Percentiles rank a stretch among this genome's conserved stretches.
Conservation (phyloP, 2,113 vertebrate species). For the Tachysurus vachellii region DNA sequence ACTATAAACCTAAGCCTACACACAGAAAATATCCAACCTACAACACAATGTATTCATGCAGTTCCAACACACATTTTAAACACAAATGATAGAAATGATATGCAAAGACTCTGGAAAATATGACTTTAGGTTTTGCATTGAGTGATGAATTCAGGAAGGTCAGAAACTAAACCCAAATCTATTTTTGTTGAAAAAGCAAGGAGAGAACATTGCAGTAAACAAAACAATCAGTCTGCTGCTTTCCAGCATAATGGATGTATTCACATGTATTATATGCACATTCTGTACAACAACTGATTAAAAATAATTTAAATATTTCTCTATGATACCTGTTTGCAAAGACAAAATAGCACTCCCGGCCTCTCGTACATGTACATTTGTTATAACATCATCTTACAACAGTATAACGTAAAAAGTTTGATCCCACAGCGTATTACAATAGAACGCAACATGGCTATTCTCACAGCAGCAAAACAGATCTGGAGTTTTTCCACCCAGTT, state of each 20-base stretch:
- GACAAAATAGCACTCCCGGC: constrained; percentile 60
- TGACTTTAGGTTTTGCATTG: background rate
- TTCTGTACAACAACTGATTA: constrained; percentile 68
- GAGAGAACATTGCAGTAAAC: background rate
- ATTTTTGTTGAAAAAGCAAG: background rate
- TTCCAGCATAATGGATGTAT: constrained; percentile 64
- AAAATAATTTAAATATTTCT: constrained; percentile 63
- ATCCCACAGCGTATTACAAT: constrained; percentile 30
- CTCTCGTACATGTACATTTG: constrained; percentile 30
- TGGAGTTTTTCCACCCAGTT: constrained; percentile 25
- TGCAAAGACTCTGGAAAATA: background rate
- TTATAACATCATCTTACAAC: background rate
- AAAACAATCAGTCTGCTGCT: constrained; percentile 50
- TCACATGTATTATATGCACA: constrained; percentile 72
- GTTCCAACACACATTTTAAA: background rate
- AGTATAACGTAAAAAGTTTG: constrained; percentile 1
- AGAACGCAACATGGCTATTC: background rate
- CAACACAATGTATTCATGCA: background rate
- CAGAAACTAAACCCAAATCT: background rate
- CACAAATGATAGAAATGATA: background rate
- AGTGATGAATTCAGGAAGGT: background rate
- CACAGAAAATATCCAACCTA: background rate
- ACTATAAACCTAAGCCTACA: background rate
- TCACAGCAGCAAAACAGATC: constrained; percentile 5
- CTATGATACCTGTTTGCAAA: constrained; percentile 25